Evolutionary conservation across 2,888 invertebrate species (phyloP).

Genomic region (Neuroscelio doddi): DNA sequence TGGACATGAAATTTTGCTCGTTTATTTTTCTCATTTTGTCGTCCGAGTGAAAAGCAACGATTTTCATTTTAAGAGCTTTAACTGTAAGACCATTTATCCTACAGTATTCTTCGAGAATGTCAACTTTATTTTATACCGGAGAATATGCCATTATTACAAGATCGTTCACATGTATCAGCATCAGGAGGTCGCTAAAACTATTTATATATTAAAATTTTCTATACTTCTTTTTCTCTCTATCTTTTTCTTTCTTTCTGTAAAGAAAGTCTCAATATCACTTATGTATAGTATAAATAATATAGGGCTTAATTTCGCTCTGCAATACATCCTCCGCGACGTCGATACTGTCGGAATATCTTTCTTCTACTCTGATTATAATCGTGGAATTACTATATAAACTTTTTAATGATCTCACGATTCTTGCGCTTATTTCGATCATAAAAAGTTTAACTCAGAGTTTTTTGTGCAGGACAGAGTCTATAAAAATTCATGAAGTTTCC

Average conservation of each 20-base stretch:
- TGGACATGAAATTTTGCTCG: too few relatives aligned
- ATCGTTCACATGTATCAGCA: background rate
- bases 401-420: background rate
- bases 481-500: constrained; percentile 4
- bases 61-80: too few relatives aligned
- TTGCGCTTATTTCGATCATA: background rate
- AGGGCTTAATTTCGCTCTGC: constrained; percentile 8
- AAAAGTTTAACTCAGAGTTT: background rate
- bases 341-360: background rate
- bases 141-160: background rate
- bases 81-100: too few relatives aligned
- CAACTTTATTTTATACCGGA: too few relatives aligned
- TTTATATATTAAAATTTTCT: background rate
- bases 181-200: background rate
- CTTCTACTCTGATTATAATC: background rate
- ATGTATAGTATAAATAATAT: constrained; percentile 4
- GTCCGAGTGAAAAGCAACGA: too few relatives aligned
- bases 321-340: background rate
- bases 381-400: background rate
- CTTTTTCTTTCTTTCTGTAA: too few relatives aligned
- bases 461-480: constrained; percentile 2
- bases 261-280: constrained; percentile 2
- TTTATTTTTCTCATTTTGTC: too few relatives aligned
- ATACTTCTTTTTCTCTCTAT: too few relatives aligned
- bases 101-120: too few relatives aligned